Base-by-base conservation (phyloP, 2,888 invertebrate genomes). In the Nowickia ferox region DNA sequence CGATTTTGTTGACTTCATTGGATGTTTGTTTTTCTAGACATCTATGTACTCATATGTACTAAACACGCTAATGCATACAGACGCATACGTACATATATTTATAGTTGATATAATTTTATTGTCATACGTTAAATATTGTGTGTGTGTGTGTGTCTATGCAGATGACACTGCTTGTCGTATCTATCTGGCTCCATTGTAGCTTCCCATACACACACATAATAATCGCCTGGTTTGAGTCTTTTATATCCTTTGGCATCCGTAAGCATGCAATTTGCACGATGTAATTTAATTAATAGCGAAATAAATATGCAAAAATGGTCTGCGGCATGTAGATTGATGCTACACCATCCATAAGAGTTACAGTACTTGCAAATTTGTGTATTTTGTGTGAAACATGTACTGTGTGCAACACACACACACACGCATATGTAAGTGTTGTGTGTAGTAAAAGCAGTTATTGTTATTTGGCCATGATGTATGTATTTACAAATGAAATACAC, bases 231-330 rank as follows among this genome's bases (percentile, higher is more conserved):
- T 57, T 17, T 84, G 77, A 61, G 57, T 82, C 66, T 72, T 71
- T 48, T 66, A 74, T 86, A 80, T 83, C 87, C 87, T 84, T 81
- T 87, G 84, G 87, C 87, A 87, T 87, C 87, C 87, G 87, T 87
- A 84, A 84, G 68, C 86, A 79, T 89, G 90, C 90, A 91, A 90
- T 91, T 91, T 91, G 89, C 90, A 89, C 90, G 88, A 91, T 91
- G 91, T 91, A 91, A 91, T 91, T 91, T 91, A 91, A 91, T 91
- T 91, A 91, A 91, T 91, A 91, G 90, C 90, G 90, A 90, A 89
- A 89, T 90, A 89, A 87, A 90, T 90, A 90, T 90, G 89, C 88
- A 90, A 89, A 81, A 83, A 90, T 90, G 88, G 89, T 88, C 87
- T 88, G 89, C 86, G 86, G 87, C 86, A 78, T 84, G 68, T 87